Evolutionary conservation across 1,140 invertebrate genomes (phyloP).

Genomic region (Bombus sylvicola): DNA sequence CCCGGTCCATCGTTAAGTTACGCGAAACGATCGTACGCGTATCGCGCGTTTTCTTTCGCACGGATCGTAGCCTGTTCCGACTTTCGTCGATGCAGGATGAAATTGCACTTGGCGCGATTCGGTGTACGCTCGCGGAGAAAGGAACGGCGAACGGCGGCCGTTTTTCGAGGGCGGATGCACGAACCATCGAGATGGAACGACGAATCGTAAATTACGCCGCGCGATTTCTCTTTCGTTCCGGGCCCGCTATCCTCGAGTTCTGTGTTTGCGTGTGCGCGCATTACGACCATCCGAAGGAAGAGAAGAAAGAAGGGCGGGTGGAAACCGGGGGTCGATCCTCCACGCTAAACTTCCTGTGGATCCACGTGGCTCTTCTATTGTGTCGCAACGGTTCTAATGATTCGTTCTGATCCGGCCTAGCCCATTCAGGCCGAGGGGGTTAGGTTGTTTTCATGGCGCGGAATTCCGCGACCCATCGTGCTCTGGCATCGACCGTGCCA

Average conservation of each 20-base stretch:
- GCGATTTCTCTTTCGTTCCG: conserved; percentile 74
- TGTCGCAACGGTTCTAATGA: conserved; percentile 68
- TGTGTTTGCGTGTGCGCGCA: conserved; percentile 66
- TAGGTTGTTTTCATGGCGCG: conserved; percentile 39
- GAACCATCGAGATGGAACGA: conserved; percentile 54
- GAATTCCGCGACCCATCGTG: conserved; percentile 34
- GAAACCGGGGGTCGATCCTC: conserved; percentile 18
- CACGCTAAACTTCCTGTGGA: conserved; percentile 66
- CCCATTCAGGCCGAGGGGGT: neutral
- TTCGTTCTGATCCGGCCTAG: conserved; percentile 68
- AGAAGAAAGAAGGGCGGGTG: conserved; percentile 56
- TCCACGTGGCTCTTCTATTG: conserved; percentile 67
- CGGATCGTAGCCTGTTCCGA: neutral
- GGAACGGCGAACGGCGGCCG: neutral
- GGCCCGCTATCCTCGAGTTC: conserved; percentile 69
- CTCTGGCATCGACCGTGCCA: neutral
- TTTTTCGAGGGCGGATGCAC: conserved; percentile 2
- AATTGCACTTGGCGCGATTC: neutral
- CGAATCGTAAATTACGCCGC: conserved; percentile 73
- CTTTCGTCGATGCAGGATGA: neutral
- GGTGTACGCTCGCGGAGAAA: neutral
- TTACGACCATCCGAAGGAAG: conserved; percentile 50
- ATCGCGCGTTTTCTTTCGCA: neutral
- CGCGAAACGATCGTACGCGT: neutral
- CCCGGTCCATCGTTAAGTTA: neutral